Percentiles rank a stretch among this genome's conserved stretches.
These are phyloP conservation scores for Pipistrellus kuhlii DNA, from an alignment of 2,797 vertebrate species.

Conservation along the genomic window DNA sequence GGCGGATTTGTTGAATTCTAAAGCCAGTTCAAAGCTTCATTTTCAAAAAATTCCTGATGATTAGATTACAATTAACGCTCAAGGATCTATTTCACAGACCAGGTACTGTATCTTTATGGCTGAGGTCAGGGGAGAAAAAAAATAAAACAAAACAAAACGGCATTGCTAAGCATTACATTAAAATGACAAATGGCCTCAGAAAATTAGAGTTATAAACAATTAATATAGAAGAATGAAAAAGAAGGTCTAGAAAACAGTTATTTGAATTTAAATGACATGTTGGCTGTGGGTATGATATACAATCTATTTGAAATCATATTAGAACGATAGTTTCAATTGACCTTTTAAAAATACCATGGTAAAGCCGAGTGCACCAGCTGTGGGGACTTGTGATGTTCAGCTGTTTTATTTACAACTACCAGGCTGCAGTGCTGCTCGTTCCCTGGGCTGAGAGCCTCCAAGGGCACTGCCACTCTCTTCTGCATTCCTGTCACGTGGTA, in stretches of 20 bases:
- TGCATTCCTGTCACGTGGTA: background rate
- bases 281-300: background rate
- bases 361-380: background rate
- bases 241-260: conserved; percentile 12
- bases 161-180: background rate
- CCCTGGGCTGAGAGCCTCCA: background rate
- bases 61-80: background rate
- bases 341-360: background rate
- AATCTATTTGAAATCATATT: conserved; percentile 41
- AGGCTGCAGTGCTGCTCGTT: background rate
- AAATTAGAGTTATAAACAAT: conserved; percentile 33
- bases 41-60: background rate
- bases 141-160: too few species aligned
- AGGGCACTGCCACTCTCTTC: background rate
- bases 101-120: background rate
- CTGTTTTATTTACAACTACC: background rate
- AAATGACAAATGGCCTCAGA: background rate
- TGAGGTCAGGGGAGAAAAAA: conserved; percentile 57
- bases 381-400: background rate
- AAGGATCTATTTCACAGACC: conserved; percentile 6
- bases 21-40: conserved; percentile 19
- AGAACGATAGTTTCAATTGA: background rate
- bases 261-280: background rate
- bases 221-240: background rate
- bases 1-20: conserved; percentile 18